Base-by-base conservation (phyloP, 1,140 invertebrate genomes). In the Drosophila mojavensis region DNA sequence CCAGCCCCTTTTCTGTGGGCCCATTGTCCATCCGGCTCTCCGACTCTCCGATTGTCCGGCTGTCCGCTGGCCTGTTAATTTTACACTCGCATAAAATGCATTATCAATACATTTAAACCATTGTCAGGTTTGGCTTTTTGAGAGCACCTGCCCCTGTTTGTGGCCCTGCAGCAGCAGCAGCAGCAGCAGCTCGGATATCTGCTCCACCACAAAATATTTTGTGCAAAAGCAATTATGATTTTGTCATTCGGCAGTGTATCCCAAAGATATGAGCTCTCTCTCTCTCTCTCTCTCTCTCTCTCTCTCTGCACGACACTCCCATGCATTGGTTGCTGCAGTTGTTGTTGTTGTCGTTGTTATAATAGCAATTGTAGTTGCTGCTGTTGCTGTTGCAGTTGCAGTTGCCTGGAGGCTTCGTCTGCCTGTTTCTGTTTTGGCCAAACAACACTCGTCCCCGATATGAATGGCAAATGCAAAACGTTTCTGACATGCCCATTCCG, bases 51-150 rank as follows among this genome's bases (percentile, higher is more conserved):
- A 24, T 1, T 17, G 43, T 45, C 1, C 43, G 15, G 43, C 43
- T 51, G 76, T 79, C 59, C 75, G 76, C 45, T 53, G 47, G 39
- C 43, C 55, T 78, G 81, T 85, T 85, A 85, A 85, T 85, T 85
- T 79, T 67, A 81, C 71, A 89, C 74, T 88, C 67, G 70, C 78
- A 80, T 84, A 84, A 78, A 84, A 83, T 88, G 80, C 84, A 88
- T 88, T 88, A 88, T 89, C 84, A 89, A 88, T 89, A 89, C 78
- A 88, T 89, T 88, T 80, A 88, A 89, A 89, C 84, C 81, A 85
- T 80, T 85, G 81, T 85, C 81, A 84, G 75, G 41, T 66, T 48
- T 43, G 59, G 30, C 41, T 54, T 36, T 53, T 53, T 48, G 41
- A 51, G 47, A 17, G 20, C 28, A 24, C 24, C 4, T 15, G 26